Percentiles rank a stretch among this genome's conserved stretches.
Evolutionary conservation across 2,888 invertebrate genomes (phyloP).

Genomic region (Apodemia hepburni): DNA sequence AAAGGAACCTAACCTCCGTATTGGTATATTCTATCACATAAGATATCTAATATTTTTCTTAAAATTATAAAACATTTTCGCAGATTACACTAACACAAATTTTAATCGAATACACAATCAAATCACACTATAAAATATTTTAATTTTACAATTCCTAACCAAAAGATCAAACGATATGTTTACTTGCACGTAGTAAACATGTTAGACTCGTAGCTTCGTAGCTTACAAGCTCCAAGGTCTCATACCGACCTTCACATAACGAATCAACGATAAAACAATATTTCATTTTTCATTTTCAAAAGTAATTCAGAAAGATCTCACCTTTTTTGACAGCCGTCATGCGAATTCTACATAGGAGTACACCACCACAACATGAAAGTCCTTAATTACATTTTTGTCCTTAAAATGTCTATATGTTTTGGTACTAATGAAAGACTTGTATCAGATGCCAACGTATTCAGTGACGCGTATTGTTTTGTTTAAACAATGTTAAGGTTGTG

Average conservation of each 20-base stretch:
- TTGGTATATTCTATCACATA: neutral
- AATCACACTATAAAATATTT: neutral
- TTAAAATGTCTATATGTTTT: neutral
- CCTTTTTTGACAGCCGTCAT: slow-evolving; percentile 15
- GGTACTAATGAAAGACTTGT: neutral
- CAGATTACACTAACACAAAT: neutral
- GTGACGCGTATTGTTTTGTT: slow-evolving; percentile 39
- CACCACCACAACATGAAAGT: slow-evolving; percentile 1
- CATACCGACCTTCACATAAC: slow-evolving; percentile 1
- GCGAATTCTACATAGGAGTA: slow-evolving; percentile 4
- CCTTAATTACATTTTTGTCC: slow-evolving; percentile 11
- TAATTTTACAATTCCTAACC: slow-evolving; percentile 41
- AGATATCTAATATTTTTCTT: neutral
- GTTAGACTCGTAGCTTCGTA: neutral
- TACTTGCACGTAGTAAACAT: slow-evolving; percentile 30
- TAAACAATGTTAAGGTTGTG: slow-evolving; percentile 37
- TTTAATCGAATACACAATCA: too few relatives aligned
- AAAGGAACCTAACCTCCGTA: neutral
- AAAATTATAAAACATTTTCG: neutral
- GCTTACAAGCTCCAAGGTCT: slow-evolving; percentile 2
- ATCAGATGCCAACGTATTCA: slow-evolving; percentile 17
- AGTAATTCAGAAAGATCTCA: slow-evolving; percentile 7
- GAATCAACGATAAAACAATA: slow-evolving; percentile 2
- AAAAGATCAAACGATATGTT: slow-evolving; percentile 42
- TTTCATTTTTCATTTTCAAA: slow-evolving; percentile 2